Base-by-base conservation (phyloP, 2,797 vertebrate species). In the Neosilurus hyrtlii region DNA sequence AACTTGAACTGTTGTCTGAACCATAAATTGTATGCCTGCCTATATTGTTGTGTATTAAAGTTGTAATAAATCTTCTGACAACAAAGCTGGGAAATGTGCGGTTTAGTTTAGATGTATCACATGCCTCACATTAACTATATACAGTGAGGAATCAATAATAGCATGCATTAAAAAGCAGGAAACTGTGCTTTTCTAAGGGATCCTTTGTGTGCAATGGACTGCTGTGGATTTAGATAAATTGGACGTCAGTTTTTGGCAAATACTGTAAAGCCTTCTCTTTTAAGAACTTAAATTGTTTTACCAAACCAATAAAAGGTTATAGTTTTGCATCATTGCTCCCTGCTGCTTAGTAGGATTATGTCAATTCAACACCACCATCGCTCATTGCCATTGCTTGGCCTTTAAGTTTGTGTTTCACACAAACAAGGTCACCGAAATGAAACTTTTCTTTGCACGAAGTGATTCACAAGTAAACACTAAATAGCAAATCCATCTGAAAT, bases 201-300 rank as follows among this genome's bases (percentile, higher is more conserved):
- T 87, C 89, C 86, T 90, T 88, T 87, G 89, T 90, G 90, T 59
- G 89, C 88, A 92, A 91, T 87, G 85, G 90, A 91, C 84, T 91
- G 86, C 89, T 88, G 90, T 91, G 87, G 87, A 89, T 84, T 88
- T 11, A 79, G 84, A 87, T 88, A 91, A 93, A 94, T 93, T 92
- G 89, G 89, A 91, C 90, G 89, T 89, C 89, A 87, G 89, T 88
- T 90, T 91, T 84, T 82, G 84, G 70, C 62, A 85, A 90, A 89
- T 89, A 89, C 86, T 78, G 15, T 54, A 65, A 52, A 79, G 9
- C 16, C 9, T 30, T 26, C 52, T 72, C 24, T 30, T 30, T 81
- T 51, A 80, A 84, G 87, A 89, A 88, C 90, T 89, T 91, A 86
- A 89, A 88, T 90, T 90, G 90, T 91, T 86, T 91, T 88, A 88